Percentiles rank a stretch among this genome's conserved stretches.
phyloP scores from a whole-genome alignment of 2,888 invertebrate genomes.

The Opisthograptis luteolata region DNA sequence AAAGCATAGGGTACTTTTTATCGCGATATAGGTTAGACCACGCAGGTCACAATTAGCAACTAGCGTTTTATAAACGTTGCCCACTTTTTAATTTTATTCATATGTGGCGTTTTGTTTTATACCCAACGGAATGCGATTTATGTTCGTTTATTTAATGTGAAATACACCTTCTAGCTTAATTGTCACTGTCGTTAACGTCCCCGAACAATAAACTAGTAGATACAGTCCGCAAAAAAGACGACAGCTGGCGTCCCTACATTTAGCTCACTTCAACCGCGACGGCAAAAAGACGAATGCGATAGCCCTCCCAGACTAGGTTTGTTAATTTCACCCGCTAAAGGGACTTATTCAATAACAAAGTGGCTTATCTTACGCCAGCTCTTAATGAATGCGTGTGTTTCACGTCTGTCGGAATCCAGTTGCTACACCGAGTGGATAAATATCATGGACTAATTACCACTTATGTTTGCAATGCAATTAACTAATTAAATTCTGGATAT shows the following conservation, averaged over 20 bases:
- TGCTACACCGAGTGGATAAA: constrained; percentile 10
- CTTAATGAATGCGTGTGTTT: constrained; percentile 59
- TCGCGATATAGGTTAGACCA: no score
- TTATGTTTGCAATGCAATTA: constrained; percentile 33
- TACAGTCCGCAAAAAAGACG: neutral
- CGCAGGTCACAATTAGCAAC: no score
- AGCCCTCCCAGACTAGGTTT: constrained; percentile 39
- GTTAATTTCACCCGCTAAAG: constrained; percentile 49
- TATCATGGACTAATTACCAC: constrained; percentile 27
- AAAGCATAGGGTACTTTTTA: no score
- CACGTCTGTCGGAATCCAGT: constrained; percentile 23
- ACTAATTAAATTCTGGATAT: constrained; percentile 35
- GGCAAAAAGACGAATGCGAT: constrained; percentile 42
- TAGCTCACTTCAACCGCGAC: constrained; percentile 23
- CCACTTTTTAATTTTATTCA: no score
- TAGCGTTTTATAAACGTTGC: no score
- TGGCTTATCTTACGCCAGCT: constrained; percentile 55
- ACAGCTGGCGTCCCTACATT: constrained; percentile 35
- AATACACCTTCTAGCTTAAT: neutral
- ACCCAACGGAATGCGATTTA: no score
- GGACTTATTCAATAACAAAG: constrained; percentile 61
- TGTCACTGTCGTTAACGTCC: neutral
- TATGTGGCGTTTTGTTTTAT: no score
- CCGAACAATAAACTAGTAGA: neutral
- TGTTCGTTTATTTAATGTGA: no score